Conservation (phyloP, 2,797 vertebrate species). For the Enteromius thamalakanensis region DNA sequence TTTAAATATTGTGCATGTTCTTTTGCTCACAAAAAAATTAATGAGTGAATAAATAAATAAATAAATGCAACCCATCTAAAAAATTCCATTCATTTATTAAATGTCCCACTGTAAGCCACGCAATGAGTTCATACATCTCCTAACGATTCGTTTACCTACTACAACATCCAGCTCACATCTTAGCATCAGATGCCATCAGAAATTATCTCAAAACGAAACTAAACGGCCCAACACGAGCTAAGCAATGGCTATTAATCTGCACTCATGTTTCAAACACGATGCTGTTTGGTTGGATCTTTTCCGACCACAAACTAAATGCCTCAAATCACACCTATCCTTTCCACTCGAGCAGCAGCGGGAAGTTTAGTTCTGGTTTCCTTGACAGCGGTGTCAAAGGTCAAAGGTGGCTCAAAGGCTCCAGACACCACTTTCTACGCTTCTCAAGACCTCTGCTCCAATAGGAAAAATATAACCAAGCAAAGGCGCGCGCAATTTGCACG, state of each 20-base stretch:
- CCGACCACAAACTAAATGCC: slow-evolving; percentile 24
- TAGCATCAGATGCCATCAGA: not conserved
- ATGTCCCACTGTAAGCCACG: not conserved
- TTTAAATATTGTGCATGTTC: not conserved
- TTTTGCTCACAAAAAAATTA: not conserved
- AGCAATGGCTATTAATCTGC: slow-evolving; percentile 16
- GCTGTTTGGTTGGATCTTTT: not conserved
- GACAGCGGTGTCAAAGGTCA: slow-evolving; percentile 60
- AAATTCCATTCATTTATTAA: not conserved
- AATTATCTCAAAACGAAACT: slow-evolving; percentile 3
- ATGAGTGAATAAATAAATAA: too few species aligned
- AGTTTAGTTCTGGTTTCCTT: slow-evolving; percentile 45
- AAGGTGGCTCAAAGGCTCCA: slow-evolving; percentile 56
- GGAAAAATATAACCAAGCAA: slow-evolving; percentile 1
- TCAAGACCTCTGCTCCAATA: not conserved
- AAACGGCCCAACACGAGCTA: not conserved
- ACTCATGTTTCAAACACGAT: slow-evolving; percentile 20
- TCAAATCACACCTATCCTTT: slow-evolving; percentile 17
- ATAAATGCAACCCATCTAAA: not conserved
- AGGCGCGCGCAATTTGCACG: slow-evolving; percentile 40
- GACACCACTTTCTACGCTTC: slow-evolving; percentile 45
- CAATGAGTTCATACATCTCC: not conserved
- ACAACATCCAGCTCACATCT: not conserved
- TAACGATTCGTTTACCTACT: not conserved
- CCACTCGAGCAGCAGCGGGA: slow-evolving; percentile 49